A percentile compares a stretch with the other conserved stretches of the same genome.
phyloP scores from a whole-genome alignment of 2,888 invertebrate species.

The Aricia artaxerxes region DNA sequence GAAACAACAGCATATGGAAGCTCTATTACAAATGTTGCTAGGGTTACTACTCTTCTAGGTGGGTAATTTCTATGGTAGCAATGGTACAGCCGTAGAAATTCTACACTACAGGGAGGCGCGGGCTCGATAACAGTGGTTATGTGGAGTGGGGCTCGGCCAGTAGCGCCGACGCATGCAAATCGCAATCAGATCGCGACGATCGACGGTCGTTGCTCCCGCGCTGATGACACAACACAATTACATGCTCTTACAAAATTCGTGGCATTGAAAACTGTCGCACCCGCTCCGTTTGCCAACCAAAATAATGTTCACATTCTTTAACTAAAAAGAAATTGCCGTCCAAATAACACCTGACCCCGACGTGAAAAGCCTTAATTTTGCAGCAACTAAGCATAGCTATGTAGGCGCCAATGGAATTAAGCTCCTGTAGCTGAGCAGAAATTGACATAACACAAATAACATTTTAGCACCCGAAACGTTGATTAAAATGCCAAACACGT shows the following conservation, averaged over 20 bases:
- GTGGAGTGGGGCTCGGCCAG: slow-evolving; percentile 39
- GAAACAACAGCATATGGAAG: background rate
- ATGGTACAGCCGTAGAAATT: background rate
- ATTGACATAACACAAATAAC: slow-evolving; percentile 14
- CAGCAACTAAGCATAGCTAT: background rate
- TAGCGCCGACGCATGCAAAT: slow-evolving; percentile 70
- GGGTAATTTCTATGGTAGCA: background rate
- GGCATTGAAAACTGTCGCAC: slow-evolving; percentile 27
- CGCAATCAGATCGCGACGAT: slow-evolving; percentile 76
- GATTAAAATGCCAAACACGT: slow-evolving; percentile 22
- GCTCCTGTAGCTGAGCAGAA: background rate
- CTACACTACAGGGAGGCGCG: background rate
- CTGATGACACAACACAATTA: slow-evolving; percentile 29
- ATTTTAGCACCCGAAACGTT: slow-evolving; percentile 9
- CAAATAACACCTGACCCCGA: background rate
- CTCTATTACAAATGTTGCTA: background rate
- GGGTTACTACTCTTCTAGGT: background rate
- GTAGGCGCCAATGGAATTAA: background rate
- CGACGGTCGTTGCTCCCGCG: slow-evolving; percentile 47
- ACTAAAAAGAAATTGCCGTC: background rate
- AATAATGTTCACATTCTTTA: background rate
- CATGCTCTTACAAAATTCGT: slow-evolving; percentile 31
- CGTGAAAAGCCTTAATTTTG: background rate
- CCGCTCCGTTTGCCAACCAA: background rate
- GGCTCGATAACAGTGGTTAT: slow-evolving; percentile 36